Evolutionary conservation across 2,113 vertebrate species (phyloP), one percentile per base, ranked within the genome.

Genomic region (Erythrocercus mccallii): DNA sequence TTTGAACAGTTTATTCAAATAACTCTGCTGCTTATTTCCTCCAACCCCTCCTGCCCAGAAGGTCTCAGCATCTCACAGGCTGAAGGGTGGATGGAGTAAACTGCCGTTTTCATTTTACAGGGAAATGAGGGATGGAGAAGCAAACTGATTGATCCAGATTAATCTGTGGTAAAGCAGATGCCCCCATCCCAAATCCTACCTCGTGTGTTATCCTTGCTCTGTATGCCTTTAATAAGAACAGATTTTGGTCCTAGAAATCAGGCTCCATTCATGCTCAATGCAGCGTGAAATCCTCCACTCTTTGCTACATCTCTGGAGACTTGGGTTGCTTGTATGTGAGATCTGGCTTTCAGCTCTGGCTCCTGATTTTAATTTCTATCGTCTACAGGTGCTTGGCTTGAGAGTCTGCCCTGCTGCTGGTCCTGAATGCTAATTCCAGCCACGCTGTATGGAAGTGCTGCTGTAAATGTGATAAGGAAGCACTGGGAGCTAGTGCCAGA

Each of bases 351-450:
- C 45, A 85, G 62, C 88, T 89, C 90, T 80, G 93, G 58, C 94
- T 91, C 81, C 84, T 83, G 79, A 93, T 94, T 97, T 93, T 91
- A 82, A 97, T 95, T 96, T 93, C 81, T 31, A 31, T 73, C 6
- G 0, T 68, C 80, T 82, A 60, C 93, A 95, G 94, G 94, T 95
- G 92, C 92, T 90, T 96, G 95, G 96, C 91, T 94, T 0, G 3
- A 54, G 74, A 95, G 70, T 56, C 74, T 70, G 84, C 45, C 5
- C 23, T 61, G 78, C 86, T 92, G 78, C 91, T 90, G 90, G 15
- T 70, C 87, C 93, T 92, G 91, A 95, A 94, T 95, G 90, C 35
- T 93, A 90, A 97, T 97, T 90, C 62, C 66, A 44, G 31, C 18
- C 44, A 30, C 14, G 11, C 73, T 14, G 2, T 9, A 14, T 1